phyloP scores from a whole-genome alignment of 2,113 vertebrate genomes.

The Carettochelys insculpta region DNA sequence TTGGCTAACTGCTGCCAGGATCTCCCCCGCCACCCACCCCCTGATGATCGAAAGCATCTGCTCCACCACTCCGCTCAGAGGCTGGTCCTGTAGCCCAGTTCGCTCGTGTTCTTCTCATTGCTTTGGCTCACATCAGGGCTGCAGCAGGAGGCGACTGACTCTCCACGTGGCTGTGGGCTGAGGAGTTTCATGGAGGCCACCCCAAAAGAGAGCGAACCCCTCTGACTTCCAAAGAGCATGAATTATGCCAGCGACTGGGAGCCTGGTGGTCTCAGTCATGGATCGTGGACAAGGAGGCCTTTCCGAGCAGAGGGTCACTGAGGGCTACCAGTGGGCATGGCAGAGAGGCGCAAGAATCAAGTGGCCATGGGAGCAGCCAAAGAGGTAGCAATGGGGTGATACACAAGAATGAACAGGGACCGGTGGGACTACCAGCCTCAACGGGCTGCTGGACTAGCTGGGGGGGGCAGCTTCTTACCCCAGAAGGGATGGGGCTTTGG shows the following conservation, averaged over 20 bases:
- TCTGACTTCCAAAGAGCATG: background rate
- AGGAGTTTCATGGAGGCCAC: background rate
- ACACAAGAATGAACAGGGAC: no score
- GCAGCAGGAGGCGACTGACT: background rate
- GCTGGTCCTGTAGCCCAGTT: fast-evolving
- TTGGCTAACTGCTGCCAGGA: background rate
- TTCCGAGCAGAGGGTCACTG: background rate
- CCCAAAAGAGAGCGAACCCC: background rate
- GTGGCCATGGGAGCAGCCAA: background rate
- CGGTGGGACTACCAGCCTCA: no score
- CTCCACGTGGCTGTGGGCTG: background rate
- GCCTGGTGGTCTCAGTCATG: background rate
- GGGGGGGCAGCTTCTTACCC: no score
- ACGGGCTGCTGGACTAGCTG: no score
- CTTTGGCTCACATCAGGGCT: background rate
- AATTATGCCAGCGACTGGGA: background rate
- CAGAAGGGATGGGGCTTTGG: no score
- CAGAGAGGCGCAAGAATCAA: no score
- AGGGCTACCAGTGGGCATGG: no score
- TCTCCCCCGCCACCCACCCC: no score
- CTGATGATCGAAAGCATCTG: background rate
- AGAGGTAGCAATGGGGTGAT: background rate
- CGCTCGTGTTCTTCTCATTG: background rate
- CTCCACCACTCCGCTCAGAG: background rate
- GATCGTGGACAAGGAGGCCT: background rate